Evolutionary conservation across 1,140 invertebrate species (phyloP).

Genomic region (Drosophila rhopaloa): DNA sequence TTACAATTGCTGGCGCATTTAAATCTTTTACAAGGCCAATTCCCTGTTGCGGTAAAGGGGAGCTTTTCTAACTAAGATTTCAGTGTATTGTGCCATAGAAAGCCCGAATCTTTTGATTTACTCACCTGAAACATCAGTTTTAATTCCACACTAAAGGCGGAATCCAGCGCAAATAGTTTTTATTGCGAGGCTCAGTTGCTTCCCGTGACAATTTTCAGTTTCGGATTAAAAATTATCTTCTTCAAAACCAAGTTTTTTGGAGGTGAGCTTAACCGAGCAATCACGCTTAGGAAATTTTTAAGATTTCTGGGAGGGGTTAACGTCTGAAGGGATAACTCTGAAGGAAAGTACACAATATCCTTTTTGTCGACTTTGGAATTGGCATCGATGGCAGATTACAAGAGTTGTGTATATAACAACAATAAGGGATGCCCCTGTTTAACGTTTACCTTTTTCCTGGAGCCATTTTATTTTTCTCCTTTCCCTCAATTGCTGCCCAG

Average conservation of each 20-base stretch:
- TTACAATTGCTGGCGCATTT: conserved; percentile 63
- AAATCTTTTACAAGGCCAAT: conserved; percentile 62
- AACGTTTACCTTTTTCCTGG: conserved; percentile 34
- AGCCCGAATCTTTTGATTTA: not conserved
- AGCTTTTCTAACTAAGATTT: not conserved
- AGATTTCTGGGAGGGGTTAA: conserved; percentile 21
- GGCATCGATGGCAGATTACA: conserved; percentile 57
- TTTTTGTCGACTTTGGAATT: conserved; percentile 48
- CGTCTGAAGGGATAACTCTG: not conserved
- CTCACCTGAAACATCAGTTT: not conserved
- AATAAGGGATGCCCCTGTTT: conserved; percentile 38
- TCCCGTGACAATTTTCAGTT: conserved; percentile 44
- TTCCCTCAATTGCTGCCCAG: conserved; percentile 15
- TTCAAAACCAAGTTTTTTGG: not conserved
- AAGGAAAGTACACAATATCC: conserved; percentile 15
- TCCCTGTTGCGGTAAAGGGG: conserved; percentile 53
- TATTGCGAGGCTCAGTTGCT: not conserved
- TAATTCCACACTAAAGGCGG: not conserved
- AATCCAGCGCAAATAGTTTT: not conserved
- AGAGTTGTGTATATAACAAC: conserved; percentile 54
- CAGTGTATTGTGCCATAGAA: not conserved
- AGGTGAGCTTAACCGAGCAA: conserved; percentile 25
- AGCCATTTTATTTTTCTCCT: conserved; percentile 43
- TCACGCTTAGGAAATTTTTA: conserved; percentile 40
- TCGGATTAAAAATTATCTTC: conserved; percentile 22